These are phyloP conservation scores for Upupa epops DNA, from an alignment of 2,113 vertebrate species.

Conservation along the genomic window DNA sequence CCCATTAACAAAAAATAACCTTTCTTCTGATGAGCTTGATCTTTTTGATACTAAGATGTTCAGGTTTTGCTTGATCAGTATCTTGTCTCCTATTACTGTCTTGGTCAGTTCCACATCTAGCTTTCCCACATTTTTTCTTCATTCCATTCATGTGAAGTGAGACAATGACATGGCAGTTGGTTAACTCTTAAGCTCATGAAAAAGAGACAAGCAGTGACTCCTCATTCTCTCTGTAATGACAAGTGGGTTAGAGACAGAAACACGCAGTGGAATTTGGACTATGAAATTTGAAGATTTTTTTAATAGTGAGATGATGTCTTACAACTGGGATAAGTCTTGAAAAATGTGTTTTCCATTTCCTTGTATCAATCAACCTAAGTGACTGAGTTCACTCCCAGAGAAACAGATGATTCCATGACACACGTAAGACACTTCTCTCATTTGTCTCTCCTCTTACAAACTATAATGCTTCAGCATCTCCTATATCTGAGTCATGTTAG, in stretches of 20 bases:
- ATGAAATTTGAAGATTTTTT: neutral
- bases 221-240: neutral
- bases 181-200: neutral
- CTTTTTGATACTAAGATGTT: neutral
- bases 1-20: neutral
- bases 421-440: conserved; percentile 13
- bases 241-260: neutral
- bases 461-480: neutral
- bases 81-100: neutral
- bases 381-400: neutral
- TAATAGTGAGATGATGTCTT: neutral
- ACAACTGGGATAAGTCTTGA: neutral
- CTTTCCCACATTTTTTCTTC: neutral
- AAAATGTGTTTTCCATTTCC: neutral
- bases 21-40: neutral
- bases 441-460: neutral
- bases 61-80: neutral
- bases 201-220: neutral
- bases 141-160: neutral
- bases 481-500: neutral
- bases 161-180: neutral
- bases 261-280: neutral
- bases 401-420: rapidly evolving
- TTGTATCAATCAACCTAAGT: conserved; percentile 4
- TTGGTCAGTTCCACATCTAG: neutral